Evolutionary conservation across 2,888 invertebrate genomes (phyloP), one percentile per base, ranked within the genome.

Genomic region (Scaptomyza caliginosa): DNA sequence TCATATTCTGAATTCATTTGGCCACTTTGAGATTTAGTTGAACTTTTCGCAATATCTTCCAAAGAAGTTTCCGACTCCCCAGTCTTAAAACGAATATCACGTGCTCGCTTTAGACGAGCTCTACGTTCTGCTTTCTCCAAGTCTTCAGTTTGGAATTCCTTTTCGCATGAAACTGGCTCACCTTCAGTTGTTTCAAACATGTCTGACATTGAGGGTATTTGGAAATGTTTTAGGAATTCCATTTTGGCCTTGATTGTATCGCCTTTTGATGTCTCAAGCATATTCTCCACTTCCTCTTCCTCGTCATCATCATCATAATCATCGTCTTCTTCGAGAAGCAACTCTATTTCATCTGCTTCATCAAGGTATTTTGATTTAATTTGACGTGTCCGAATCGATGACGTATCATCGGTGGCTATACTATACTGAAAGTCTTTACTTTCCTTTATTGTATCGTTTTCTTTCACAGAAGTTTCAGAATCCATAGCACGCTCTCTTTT

Each of bases 201-300:
- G 13, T 72, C 69, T 0, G 73, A 59, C 4, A 70, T 1, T 6
- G 73, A 73, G n/a, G 73, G 67, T 19, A 59, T 26, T 32, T 66
- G 42, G 30, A 70, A 67, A 7, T 26, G 34, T 10, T 51, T 55
- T 2, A 70, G 7, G 11, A 72, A 59, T 10, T 70, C 48, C 26
- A 19, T 32, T 24, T 73, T 73, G 0, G 42, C 42, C n/a, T 50
- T 51, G 4, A 72, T 21, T 10, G 39, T 16, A 6, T 70, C 73
- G 0, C 13, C 30, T 5, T 7, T 42, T 24, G 49, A 17, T 2
- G 38, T 26, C 6, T 11, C 34, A 5, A 23, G 8, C 3, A 16
- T 1, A 7, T 21, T 11, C 2, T 55, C 28, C 2, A 51, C 28
- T 0, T 54, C 50, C 2, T 51, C 55, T 1, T 67, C 36, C 0